Evolutionary conservation across 1,140 invertebrate genomes (phyloP), one percentile per base, ranked within the genome.

Genomic region (Drosophila bocqueti): DNA sequence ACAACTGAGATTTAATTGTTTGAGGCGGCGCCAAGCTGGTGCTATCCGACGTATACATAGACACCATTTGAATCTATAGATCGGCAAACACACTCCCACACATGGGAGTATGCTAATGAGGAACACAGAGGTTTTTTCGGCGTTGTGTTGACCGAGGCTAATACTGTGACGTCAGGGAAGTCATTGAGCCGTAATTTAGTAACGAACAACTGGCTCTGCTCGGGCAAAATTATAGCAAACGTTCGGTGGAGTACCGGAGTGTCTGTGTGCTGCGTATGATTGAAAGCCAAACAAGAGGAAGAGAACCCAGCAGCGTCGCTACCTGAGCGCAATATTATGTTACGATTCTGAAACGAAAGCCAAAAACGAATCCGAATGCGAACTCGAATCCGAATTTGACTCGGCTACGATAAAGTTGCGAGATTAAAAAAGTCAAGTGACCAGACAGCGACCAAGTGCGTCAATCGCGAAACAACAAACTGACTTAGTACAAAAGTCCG

Each of bases 381-480:
- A 67, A 80, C 64, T 76, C 64, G 69, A 82, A 82, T 77, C 71
- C 84, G 83, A 84, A 81, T 90, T 69, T 72, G 67, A 72, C 47
- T 76, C 47, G 85, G 84, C 78, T 79, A 91, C 76, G 82, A 90
- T 89, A 89, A 87, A 89, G 85, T 85, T 86, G 85, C 85, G 81
- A 89, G 85, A 89, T 89, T 89, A 89, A 85, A 76, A 85, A 81
- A 85, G 85, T 90, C 85, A 91, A 91, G 86, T 82, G 86, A 90
- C 85, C 90, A 76, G 81, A 90, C 81, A 82, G 72, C 71, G 67
- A 61, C 75, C 72, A 89, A 90, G 78, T 89, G 81, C 85, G 85
- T 89, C 85, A 89, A 89, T 89, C 81, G 79, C 46, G 62, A 55
- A 58, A 64, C 63, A 74, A 69, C 52, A 66, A 38, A 80, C 24